Conservation (phyloP, 1,140 invertebrate species). For the Mizuhopecten yessoensis region DNA sequence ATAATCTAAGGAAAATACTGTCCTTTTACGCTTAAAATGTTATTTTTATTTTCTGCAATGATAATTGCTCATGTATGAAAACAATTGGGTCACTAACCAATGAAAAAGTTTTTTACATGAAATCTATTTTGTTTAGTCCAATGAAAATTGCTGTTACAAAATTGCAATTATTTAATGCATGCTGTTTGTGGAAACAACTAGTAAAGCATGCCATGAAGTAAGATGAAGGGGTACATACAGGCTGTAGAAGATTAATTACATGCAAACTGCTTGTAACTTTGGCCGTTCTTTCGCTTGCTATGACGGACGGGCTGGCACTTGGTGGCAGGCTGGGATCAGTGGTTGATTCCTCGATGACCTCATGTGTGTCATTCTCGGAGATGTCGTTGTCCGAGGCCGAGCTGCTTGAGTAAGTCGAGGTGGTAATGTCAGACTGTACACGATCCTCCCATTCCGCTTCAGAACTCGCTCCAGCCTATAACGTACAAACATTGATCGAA, state of each 20-base stretch:
- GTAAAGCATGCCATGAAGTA: background rate
- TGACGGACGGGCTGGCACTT: background rate
- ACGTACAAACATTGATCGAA: background rate
- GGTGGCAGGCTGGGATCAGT: background rate
- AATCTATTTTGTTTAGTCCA: background rate
- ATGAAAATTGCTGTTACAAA: constrained; percentile 34
- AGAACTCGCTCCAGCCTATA: constrained; percentile 66
- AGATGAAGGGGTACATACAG: constrained; percentile 68
- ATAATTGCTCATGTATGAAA: no score
- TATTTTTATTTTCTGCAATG: no score
- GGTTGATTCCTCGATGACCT: background rate
- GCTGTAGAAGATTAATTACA: constrained; percentile 78
- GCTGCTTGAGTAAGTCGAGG: constrained; percentile 75
- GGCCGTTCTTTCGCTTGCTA: background rate
- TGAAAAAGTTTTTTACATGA: background rate
- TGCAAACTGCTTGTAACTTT: constrained; percentile 66
- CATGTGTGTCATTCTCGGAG: constrained; percentile 60
- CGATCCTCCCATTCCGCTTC: constrained; percentile 78
- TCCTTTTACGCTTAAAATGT: no score
- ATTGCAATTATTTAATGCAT: background rate
- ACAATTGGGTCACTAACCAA: background rate
- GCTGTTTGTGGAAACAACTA: background rate
- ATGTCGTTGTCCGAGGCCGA: constrained; percentile 72
- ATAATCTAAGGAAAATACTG: no score
- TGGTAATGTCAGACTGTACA: constrained; percentile 78